Conservation (phyloP, 2,888 invertebrate genomes). For the Agonopterix alstromeriana region DNA sequence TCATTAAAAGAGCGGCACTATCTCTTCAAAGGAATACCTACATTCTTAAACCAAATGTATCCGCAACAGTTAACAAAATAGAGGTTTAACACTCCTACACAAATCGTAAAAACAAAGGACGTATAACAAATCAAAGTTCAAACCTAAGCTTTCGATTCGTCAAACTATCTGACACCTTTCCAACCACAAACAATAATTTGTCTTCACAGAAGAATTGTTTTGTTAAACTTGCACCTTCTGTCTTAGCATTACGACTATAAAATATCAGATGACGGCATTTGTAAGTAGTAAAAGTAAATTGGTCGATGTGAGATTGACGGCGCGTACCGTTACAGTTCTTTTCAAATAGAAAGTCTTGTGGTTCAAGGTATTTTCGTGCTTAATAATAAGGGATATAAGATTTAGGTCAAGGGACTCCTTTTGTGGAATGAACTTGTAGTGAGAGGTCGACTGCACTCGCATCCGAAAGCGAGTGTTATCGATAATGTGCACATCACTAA, state of each 20-base stretch:
- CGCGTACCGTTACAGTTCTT: conserved; percentile 46
- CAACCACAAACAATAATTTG: conserved; percentile 11
- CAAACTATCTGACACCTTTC: conserved; percentile 46
- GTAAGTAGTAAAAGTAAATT: conserved; percentile 36
- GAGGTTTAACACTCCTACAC: too few relatives aligned
- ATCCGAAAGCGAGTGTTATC: conserved; percentile 48
- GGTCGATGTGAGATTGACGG: conserved; percentile 61
- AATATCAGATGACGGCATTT: conserved; percentile 27
- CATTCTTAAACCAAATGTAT: too few relatives aligned
- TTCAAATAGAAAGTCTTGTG: conserved; percentile 35
- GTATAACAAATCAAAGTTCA: not conserved
- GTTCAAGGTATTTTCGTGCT: too few relatives aligned
- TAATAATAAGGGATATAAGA: too few relatives aligned
- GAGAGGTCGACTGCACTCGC: conserved; percentile 29
- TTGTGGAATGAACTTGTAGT: too few relatives aligned
- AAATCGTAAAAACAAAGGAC: too few relatives aligned
- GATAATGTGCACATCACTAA: conserved; percentile 59
- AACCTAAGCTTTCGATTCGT: conserved; percentile 33
- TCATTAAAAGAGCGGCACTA: too few relatives aligned
- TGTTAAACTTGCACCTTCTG: conserved; percentile 23
- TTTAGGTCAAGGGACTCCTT: too few relatives aligned
- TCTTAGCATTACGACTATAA: conserved; percentile 27
- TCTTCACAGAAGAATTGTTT: conserved; percentile 15
- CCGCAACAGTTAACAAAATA: conserved; percentile 3
- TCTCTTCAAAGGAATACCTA: too few relatives aligned